Evolutionary conservation across 2,113 vertebrate genomes (phyloP), one percentile per base, ranked within the genome.

Genomic region (Eubucco bourcierii): DNA sequence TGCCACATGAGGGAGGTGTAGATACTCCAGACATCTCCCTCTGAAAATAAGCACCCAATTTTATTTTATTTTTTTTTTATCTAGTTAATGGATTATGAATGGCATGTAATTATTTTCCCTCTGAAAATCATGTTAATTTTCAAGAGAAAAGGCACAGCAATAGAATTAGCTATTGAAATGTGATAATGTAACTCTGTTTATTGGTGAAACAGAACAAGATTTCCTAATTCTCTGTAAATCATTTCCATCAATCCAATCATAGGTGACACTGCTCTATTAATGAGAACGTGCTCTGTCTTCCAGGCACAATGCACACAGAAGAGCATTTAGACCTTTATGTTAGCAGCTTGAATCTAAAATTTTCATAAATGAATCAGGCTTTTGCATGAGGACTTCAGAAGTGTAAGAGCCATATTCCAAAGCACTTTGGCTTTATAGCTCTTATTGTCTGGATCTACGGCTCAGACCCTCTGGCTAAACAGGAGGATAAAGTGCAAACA

Each of bases 21-120:
- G 92, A 83, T 94, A 94, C 88, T 97, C 58, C 4, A 82, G 88
- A 94, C 29, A 88, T 86, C 41, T 85, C 66, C 56, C 64, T 87
- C 63, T 72, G 80, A 92, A 93, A 96, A 94, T 76, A 91, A 82
- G 44, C 65, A 81, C 72, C 78, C 71, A 83, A 33, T 88, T 95
- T 90, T 86, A 63, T 52, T 95, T 89, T 88, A 63, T 85, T 94
- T 90, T 90, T 93, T 94, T 95, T 93, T 46, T 23, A 92, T 91
- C 84, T 95, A 72, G 67, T 96, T 96, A 97, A 96, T 96, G 90
- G 95, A 96, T 96, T 95, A 96, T 96, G 94, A 97, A 95, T 93
- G 94, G 95, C 94, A 91, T 46, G 37, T 95, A 97, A 97, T 91
- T 95, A 83, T 96, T 96, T 96, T 90, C 58, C 70, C 77, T 77